Base-by-base conservation (phyloP, 2,113 vertebrate genomes). In the Dicaeum eximium region DNA sequence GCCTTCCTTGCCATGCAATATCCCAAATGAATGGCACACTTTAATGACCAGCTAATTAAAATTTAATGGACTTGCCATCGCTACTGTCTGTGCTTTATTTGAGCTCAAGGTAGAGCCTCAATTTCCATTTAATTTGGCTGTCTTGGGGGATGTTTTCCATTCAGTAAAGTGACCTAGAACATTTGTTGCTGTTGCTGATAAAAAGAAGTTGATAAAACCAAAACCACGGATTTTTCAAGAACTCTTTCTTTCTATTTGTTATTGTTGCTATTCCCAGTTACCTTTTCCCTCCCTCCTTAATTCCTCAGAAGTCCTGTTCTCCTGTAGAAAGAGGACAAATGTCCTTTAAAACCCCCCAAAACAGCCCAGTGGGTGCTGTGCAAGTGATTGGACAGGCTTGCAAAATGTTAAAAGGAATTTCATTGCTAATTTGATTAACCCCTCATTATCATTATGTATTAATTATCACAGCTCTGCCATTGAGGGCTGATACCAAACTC, bases 391-490 rank as follows among this genome's bases (percentile, higher is more conserved):
- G 91, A 31, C 50, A 67, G 58, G 58, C 31, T 66, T 94, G 79
- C 75, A 54, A 88, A 72, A 7, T 72, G 91, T 94, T 94, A 93
- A 95, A 64, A 94, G 72, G 23, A 83, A 62, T 40, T 51, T 20
- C 88, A 48, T 69, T 91, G 75, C 81, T 96, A 95, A 98, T 96
- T 97, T 97, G 95, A 97, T 97, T 96, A 96, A 87, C 93, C 94
- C 95, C 94, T 90, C 62, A 18, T 96, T 88, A 95, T 90, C 87
- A 42, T 95, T 71, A 74, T 72, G 89, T 90, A 77, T 98, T 98
- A 98, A 98, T 98, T 97, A 97, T 86, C 88, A 31, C 77, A 95
- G 94, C 67, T 64, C 88, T 95, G 96, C 90, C 96, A 92, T 67
- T 44, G 53, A 97, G 93, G 85, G 94, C 94, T 94, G 92, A 91